Evolutionary conservation across 2,888 invertebrate species (phyloP), one percentile per base, ranked within the genome.

Genomic region (Ophonus ardosiacus): DNA sequence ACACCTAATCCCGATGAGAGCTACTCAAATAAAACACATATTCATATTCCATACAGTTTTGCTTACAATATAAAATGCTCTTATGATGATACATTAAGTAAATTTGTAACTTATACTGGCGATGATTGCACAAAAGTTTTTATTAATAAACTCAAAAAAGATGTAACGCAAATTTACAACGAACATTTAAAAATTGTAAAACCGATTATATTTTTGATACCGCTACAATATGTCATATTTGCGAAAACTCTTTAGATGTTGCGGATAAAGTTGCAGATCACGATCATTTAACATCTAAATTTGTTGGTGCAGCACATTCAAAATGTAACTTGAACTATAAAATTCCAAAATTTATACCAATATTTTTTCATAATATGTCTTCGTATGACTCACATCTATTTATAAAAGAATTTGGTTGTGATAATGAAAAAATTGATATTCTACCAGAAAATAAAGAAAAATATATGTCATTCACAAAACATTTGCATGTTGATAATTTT

Each of bases 401-500:
- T 51, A 87, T 89, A 3, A 86, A 86, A 51, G 88, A 87, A 59
- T 86, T 89, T 7, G 88, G 87, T 43, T 86, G 86, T 79, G 71
- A 80, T 84, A 86, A 88, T 6, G 85, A 88, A n/a, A 81, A 86
- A 21, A 84, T 88, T 17, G 61, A 86, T n/a, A 83, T 88, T 5
- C 88, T 76, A 10, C 87, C 89, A 2, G 86, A 88, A 81, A 88
- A 87, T 71, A 88, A 88, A 84, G 89, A 89, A 86, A 87, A 86
- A 86, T 89, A 89, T 84, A 88, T 89, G 18, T 89, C 88, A n/a
- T 88, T 89, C 82, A 85, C 88, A 15, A 89, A 89, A 86, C 8
- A 80, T 7, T 21, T 87, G 10, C n/a, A 13, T 81, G 81, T 85
- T 24, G 82, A 86, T 43, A 85, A 86, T 76, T 61, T 85, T 51